Base-by-base conservation (phyloP, 2,888 invertebrate genomes). In the Operophtera brumata region DNA sequence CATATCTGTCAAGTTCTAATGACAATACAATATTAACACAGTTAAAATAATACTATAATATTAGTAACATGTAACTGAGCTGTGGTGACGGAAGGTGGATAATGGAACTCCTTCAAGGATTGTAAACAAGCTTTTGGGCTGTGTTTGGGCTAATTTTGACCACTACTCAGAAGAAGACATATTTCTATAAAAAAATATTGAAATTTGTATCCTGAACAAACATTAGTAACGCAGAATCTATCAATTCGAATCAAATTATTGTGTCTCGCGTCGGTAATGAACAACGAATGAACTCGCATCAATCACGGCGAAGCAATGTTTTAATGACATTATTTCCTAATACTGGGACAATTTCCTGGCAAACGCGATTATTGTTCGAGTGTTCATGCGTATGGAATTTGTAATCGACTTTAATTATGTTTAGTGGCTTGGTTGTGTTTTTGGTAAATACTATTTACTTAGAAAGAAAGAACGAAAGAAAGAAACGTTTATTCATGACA, bases 261-360 rank as follows among this genome's bases (percentile, higher is more conserved):
- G 51, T 45, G 61, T 39, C 62, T 57, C 48, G 39, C 45, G 47
- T 35, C 66, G 63, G 66, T 70, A 70, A 71, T 66, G 73, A 75
- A 69, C 65, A 68, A 73, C 70, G 70, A 70, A 73, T 66, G 73
- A 78, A 76, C 69, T 72, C 74, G 57, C 84, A 84, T 85, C 83
- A 79, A 85, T 85, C 84, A 82, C 71, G 34, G 64, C 59, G 54
- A 51, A 57, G 75, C 78, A 70, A 71, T 73, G 75, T 78, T 80
- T 81, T 84, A 85, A 85, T 80, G 79, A 77, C 75, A 84, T 85
- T 84, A 86, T 84, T 84, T 84, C 84, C 83, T 83, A 83, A 84
- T 82, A 76, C 78, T 70, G 75, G 76, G 73, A 78, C 78, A 67
- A 66, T 67, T 67, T 67, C 67, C 65, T 57, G 51, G 46, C 57